These are phyloP conservation scores for Spilarctia lutea DNA, from an alignment of 2,888 invertebrate genomes.

Conservation along the genomic window DNA sequence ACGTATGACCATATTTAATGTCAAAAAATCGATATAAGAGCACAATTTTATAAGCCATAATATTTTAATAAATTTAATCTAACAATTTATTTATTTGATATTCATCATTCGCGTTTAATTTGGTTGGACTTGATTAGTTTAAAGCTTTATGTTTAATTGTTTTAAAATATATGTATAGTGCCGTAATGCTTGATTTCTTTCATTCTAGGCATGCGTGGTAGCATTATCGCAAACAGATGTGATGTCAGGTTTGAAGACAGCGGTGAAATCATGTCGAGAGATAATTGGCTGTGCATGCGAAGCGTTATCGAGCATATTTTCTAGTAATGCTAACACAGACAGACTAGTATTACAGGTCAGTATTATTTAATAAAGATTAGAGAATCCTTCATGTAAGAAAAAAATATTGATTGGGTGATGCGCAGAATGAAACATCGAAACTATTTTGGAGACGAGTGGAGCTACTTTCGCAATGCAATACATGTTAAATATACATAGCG, in stretches of 20 bases:
- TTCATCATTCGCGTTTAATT: too few relatives aligned
- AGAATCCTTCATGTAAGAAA: not conserved
- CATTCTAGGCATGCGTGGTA: conserved; percentile 91
- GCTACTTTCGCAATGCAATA: not conserved
- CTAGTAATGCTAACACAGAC: conserved; percentile 75
- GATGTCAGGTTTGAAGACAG: conserved; percentile 95
- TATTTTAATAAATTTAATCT: too few relatives aligned
- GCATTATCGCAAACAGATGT: conserved; percentile 95
- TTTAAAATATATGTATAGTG: not conserved
- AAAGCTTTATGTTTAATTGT: not conserved
- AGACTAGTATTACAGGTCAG: conserved; percentile 74
- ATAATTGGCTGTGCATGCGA: conserved; percentile 95
- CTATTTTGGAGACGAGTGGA: not conserved
- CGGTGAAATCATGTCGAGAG: conserved; percentile 95
- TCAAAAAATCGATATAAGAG: too few relatives aligned
- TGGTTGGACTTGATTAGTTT: not conserved
- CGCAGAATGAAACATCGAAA: not conserved
- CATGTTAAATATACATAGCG: too few relatives aligned
- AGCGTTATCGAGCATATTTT: conserved; percentile 94
- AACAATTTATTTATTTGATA: too few relatives aligned
- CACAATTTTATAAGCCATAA: too few relatives aligned
- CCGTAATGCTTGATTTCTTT: not conserved
- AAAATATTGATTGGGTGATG: not conserved
- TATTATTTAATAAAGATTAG: not conserved
- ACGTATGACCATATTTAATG: too few relatives aligned